Evolutionary conservation across 2,113 vertebrate species (phyloP).

Genomic region (Athene noctua): DNA sequence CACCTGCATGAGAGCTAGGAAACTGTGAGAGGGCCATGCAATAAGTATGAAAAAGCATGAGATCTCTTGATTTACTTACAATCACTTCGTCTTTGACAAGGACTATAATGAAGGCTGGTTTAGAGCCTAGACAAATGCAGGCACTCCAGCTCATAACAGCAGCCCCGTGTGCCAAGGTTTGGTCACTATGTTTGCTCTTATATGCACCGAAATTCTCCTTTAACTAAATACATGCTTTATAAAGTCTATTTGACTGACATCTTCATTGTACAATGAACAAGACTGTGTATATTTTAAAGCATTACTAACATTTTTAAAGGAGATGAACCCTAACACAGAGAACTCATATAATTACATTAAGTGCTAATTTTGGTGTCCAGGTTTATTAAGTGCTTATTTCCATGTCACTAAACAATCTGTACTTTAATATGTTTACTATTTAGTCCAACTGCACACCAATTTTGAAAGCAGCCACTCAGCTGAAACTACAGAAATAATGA

Average conservation of each 20-base stretch:
- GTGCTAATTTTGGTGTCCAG: neutral
- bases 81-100: neutral
- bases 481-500: slow-evolving; percentile 25
- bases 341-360: slow-evolving; percentile 2
- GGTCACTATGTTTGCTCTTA: neutral
- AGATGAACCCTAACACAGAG: neutral
- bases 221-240: neutral
- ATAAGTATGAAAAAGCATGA: neutral
- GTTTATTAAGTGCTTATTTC: slow-evolving; percentile 36
- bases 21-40: neutral
- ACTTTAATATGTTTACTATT: slow-evolving; percentile 14
- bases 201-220: neutral
- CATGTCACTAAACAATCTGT: neutral
- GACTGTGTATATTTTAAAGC: neutral
- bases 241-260: neutral
- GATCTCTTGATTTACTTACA: neutral
- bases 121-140: neutral
- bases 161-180: neutral
- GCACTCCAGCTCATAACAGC: neutral
- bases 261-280: neutral
- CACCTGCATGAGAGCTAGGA: neutral
- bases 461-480: slow-evolving; percentile 38
- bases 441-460: neutral
- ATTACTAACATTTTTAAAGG: neutral
- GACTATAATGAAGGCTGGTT: neutral